Evolutionary conservation across 2,888 invertebrate genomes (phyloP).

Genomic region (Urechis unicinctus): DNA sequence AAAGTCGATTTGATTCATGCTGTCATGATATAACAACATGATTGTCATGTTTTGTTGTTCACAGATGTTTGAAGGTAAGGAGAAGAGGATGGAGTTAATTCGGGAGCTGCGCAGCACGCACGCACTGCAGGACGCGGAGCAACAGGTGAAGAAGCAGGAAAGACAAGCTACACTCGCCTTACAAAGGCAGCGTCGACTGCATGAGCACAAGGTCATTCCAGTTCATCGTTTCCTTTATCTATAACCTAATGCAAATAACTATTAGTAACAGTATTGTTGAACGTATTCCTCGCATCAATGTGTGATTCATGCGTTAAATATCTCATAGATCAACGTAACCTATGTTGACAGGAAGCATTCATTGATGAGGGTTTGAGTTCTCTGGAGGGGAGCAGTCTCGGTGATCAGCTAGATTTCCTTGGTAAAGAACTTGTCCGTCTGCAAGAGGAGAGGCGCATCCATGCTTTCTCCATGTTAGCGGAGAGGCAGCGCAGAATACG

Average conservation of each 20-base stretch:
- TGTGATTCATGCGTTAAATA: not conserved
- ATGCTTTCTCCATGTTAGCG: conserved; percentile 71
- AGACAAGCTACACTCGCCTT: conserved; percentile 44
- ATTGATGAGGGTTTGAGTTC: conserved; percentile 62
- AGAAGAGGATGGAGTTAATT: conserved; percentile 65
- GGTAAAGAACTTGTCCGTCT: conserved; percentile 72
- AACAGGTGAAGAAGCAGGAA: conserved; percentile 40
- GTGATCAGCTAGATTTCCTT: conserved; percentile 67
- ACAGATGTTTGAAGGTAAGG: conserved; percentile 66
- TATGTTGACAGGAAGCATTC: conserved; percentile 42
- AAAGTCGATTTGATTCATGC: not conserved
- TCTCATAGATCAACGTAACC: too few relatives aligned
- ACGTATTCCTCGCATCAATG: not conserved
- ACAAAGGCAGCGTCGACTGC: conserved; percentile 43
- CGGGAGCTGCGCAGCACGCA: conserved; percentile 63
- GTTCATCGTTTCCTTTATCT: too few relatives aligned
- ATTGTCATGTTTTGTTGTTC: not conserved
- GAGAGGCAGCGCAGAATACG: conserved; percentile 69
- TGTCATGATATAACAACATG: not conserved
- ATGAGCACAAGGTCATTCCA: conserved; percentile 44
- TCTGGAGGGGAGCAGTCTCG: conserved; percentile 64
- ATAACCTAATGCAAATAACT: too few relatives aligned
- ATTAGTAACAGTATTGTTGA: not conserved
- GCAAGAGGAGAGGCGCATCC: conserved; percentile 70
- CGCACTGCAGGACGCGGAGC: conserved; percentile 60